Conservation (phyloP, 2,888 invertebrate genomes). For the Platypus cylindrus region DNA sequence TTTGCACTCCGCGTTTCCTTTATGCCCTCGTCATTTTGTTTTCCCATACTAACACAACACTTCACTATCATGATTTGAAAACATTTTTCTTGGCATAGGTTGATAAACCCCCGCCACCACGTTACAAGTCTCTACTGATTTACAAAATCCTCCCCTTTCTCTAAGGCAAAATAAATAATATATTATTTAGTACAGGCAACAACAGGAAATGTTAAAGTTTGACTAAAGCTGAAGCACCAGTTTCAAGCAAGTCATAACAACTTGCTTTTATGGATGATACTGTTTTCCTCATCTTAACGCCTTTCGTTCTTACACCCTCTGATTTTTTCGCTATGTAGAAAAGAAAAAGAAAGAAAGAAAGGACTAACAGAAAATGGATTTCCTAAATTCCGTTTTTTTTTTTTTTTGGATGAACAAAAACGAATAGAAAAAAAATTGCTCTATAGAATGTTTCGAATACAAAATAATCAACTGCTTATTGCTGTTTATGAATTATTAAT, state of each 20-base stretch:
- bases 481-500: slow-evolving; percentile 5
- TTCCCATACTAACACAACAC: too few relatives aligned
- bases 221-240: too few relatives aligned
- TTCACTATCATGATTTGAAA: too few relatives aligned
- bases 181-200: slow-evolving; percentile 2
- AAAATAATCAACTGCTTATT: slow-evolving; percentile 1
- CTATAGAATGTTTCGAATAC: background rate
- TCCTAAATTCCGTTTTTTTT: slow-evolving; percentile 1
- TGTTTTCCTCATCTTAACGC: slow-evolving; percentile 1
- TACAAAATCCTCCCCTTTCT: too few relatives aligned
- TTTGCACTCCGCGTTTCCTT: too few relatives aligned
- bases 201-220: slow-evolving; percentile 6
- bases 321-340: too few relatives aligned
- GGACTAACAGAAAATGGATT: background rate
- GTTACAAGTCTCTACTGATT: too few relatives aligned
- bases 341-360: too few relatives aligned
- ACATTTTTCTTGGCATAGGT: too few relatives aligned
- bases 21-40: too few relatives aligned
- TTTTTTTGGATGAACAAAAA: too few relatives aligned
- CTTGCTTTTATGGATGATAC: slow-evolving; percentile 7
- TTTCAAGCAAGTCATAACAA: slow-evolving; percentile 11
- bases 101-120: too few relatives aligned
- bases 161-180: slow-evolving; percentile 3
- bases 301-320: background rate
- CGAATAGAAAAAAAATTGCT: background rate